Percentiles rank a stretch among this genome's conserved stretches.
These are phyloP conservation scores for Sycobia sp. DNA, from an alignment of 1,140 invertebrate species.

Conservation along the genomic window DNA sequence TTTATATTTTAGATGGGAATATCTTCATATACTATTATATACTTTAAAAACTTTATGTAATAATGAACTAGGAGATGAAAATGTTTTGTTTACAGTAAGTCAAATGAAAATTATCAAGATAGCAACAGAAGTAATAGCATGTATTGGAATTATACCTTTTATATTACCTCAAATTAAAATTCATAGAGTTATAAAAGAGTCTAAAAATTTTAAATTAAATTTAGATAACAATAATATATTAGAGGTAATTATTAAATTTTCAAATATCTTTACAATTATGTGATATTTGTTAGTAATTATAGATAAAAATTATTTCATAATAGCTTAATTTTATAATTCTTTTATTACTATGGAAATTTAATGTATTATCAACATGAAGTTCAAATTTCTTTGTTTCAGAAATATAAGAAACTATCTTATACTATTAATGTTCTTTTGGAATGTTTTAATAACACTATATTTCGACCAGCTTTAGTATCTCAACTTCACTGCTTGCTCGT, in stretches of 20 bases:
- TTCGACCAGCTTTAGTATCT: slow-evolving; percentile 54
- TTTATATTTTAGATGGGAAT: slow-evolving; percentile 40
- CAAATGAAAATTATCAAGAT: slow-evolving; percentile 63
- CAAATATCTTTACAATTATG: neutral
- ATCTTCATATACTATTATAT: slow-evolving; percentile 42
- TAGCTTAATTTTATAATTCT: neutral
- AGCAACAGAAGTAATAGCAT: slow-evolving; percentile 66
- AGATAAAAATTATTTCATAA: neutral
- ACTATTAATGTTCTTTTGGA: slow-evolving; percentile 49
- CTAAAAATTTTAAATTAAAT: slow-evolving; percentile 3
- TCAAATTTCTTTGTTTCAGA: slow-evolving; percentile 47
- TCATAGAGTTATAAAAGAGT: neutral
- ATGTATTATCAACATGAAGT: neutral
- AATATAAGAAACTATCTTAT: slow-evolving; percentile 51
- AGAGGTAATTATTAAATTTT: slow-evolving; percentile 18
- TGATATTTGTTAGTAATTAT: neutral
- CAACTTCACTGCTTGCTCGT: slow-evolving; percentile 65
- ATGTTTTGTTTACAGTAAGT: slow-evolving; percentile 65
- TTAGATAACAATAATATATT: neutral
- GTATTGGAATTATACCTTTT: slow-evolving; percentile 69
- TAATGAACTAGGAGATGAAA: slow-evolving; percentile 36
- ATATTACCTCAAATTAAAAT: slow-evolving; percentile 58
- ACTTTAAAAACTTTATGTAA: slow-evolving; percentile 40
- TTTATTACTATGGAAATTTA: neutral
- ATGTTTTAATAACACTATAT: slow-evolving; percentile 51